Base-by-base conservation (phyloP, 2,888 invertebrate species). In the Chloromyia formosa region DNA sequence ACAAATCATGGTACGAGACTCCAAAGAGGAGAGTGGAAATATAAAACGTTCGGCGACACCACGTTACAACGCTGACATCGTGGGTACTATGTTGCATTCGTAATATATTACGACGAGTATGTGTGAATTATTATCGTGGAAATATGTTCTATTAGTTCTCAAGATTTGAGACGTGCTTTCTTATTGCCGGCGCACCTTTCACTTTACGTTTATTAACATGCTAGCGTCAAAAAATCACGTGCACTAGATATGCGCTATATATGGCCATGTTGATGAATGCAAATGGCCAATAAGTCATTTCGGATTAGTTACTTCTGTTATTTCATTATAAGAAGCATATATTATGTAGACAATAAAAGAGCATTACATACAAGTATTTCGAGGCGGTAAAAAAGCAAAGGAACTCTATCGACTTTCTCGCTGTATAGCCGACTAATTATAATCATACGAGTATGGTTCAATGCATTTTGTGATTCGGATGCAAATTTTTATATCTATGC, bases 91-190 rank as follows among this genome's bases (percentile, higher is more conserved):
- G 66, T 66, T 66, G 66, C 66, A 66, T 66, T 66, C 45, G 66
- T 66, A 66, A 66, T 66, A 66, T 49, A 66, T 66, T 71, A 35
- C 27, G 27, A 35, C 27, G 27, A 35, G 27, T 35, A 40, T 71
- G 71, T 56, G 71, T 56, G 56, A 54, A 71, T 35, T 71, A 58
- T 71, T 71, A 20, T 35, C 35, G 27, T 71, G 71, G 58, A 71
- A 71, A 58, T 71, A 35, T 56, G 71, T 71, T 71, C 71, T 71
- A 69, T 69, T 54, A 69, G 69, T 69, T 56, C 54, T 56, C 69
- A 69, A 53, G 45, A 35, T 35, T 60, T n/a, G 10, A n/a, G n/a
- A n/a, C 40, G 40, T 62, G 42, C 62, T 62, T 49, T 45, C 66
- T 1, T 45, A 53, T 66, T 20, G 53, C 18, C 61, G 53, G 53